Evolutionary conservation across 1,140 invertebrate species (phyloP).

Genomic region (Scaptomyza hsui): DNA sequence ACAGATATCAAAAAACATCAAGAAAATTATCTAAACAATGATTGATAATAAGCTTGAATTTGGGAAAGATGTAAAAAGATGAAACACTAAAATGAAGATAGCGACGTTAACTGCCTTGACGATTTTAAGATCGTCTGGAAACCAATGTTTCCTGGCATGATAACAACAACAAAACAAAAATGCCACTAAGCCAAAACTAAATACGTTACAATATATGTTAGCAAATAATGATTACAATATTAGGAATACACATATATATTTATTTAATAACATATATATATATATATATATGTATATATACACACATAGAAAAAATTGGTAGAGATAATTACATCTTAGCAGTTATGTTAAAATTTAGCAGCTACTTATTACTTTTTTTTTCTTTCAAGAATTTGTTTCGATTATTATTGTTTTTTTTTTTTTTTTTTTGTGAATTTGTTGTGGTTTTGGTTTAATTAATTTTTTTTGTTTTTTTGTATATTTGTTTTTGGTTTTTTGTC

Average conservation of each 20-base stretch:
- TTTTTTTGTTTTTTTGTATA: constrained; percentile 3
- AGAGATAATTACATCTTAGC: constrained; percentile 81
- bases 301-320: constrained; percentile 50
- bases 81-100: neutral
- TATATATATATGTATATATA: constrained; percentile 41
- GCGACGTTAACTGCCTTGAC: neutral
- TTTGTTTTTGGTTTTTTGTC: too few species aligned
- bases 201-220: neutral
- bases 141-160: too few species aligned
- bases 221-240: constrained; percentile 12
- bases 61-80: neutral
- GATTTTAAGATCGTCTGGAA: too few species aligned
- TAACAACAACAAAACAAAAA: neutral
- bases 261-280: constrained; percentile 17
- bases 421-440: neutral
- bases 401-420: constrained; percentile 29
- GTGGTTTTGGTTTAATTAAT: constrained; percentile 9
- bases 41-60: neutral
- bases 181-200: neutral
- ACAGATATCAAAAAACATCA: neutral
- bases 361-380: constrained; percentile 55
- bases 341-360: constrained; percentile 77
- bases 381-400: constrained; percentile 29
- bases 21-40: constrained; percentile 6
- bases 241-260: constrained; percentile 15